Percentiles rank a stretch among this genome's conserved stretches.
phyloP scores from a whole-genome alignment of 2,113 vertebrate genomes.

The Callocephalon fimbriatum region DNA sequence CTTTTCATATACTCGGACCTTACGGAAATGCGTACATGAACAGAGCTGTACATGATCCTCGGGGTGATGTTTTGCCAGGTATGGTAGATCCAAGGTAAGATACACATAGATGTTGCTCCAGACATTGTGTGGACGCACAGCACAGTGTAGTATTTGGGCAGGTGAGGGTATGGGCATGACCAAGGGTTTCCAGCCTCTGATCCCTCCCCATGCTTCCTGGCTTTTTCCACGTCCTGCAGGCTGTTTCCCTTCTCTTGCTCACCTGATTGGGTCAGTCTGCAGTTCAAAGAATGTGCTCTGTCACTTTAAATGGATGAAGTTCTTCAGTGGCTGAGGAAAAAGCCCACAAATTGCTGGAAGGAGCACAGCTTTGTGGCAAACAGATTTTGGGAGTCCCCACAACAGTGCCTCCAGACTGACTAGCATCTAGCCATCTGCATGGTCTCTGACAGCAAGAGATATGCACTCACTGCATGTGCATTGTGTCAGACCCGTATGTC shows the following conservation, averaged over 20 bases:
- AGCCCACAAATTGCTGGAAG: neutral
- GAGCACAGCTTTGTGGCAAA: neutral
- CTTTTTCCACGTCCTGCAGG: neutral
- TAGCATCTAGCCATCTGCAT: neutral
- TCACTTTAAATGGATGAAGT: neutral
- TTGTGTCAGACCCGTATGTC: neutral
- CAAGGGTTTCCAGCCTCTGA: neutral
- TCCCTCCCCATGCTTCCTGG: fast-evolving
- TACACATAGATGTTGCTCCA: neutral
- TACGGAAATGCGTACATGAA: fast-evolving
- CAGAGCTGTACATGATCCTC: fast-evolving
- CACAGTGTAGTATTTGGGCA: neutral
- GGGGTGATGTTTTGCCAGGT: neutral
- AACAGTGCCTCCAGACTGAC: neutral
- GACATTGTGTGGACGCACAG: neutral
- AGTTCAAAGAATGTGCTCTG: neutral
- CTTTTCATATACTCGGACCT: neutral
- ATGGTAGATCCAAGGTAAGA: neutral
- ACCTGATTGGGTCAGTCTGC: fast-evolving
- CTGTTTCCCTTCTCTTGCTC: neutral
- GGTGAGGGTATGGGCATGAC: neutral
- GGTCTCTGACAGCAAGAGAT: neutral
- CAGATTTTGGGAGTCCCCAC: fast-evolving
- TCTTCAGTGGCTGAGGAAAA: neutral
- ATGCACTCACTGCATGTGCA: fast-evolving